Evolutionary conservation across 2,113 vertebrate genomes (phyloP).

Genomic region (Cavia aperea): DNA sequence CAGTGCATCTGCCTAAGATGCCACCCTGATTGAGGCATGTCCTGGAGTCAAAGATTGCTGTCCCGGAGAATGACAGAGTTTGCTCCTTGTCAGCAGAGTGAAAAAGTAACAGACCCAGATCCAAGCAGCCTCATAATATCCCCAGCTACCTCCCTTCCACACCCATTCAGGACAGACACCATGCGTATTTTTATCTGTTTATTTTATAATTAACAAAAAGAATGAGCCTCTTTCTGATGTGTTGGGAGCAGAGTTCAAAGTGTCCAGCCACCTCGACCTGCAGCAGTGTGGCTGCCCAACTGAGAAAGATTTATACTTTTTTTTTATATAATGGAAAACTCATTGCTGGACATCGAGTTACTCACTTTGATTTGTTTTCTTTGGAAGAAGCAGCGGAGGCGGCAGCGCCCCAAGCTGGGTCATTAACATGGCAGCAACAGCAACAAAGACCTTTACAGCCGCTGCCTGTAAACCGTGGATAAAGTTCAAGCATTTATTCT

Average conservation of each 20-base stretch:
- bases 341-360: conserved; percentile 66
- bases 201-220: conserved; percentile 54
- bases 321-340: conserved; percentile 67
- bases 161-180: background rate
- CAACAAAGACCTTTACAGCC: conserved; percentile 68
- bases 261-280: conserved; percentile 39
- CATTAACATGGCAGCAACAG: conserved; percentile 67
- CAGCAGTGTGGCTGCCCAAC: background rate
- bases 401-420: conserved; percentile 64
- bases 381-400: conserved; percentile 61
- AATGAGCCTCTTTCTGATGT: conserved; percentile 26
- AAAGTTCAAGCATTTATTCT: conserved; percentile 68
- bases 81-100: background rate
- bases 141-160: background rate
- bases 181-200: conserved; percentile 44
- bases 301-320: conserved; percentile 65
- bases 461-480: conserved; percentile 70
- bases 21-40: background rate
- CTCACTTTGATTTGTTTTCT: conserved; percentile 70
- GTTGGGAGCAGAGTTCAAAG: conserved; percentile 34
- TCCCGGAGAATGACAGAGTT: background rate
- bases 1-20: background rate
- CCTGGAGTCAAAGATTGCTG: background rate
- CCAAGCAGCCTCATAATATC: background rate
- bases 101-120: background rate